Evolutionary conservation across 1,140 invertebrate genomes (phyloP).

Genomic region (Rhizoglyphus robini): DNA sequence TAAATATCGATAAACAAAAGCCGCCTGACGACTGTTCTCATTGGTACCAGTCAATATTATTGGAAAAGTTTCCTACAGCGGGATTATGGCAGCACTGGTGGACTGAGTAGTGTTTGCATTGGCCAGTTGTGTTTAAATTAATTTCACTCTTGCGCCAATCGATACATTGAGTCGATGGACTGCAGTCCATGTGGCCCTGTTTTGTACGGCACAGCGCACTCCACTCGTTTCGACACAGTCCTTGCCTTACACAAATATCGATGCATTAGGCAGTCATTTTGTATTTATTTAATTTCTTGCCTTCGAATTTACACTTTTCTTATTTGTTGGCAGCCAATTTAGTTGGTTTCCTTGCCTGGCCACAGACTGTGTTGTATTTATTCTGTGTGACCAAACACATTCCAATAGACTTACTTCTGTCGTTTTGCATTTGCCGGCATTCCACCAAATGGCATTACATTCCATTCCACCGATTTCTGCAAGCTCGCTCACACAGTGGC

Average conservation of each 20-base stretch:
- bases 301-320: constrained; percentile 11
- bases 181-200: too few relatives aligned
- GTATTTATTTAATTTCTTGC: constrained; percentile 8
- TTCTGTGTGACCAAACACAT: constrained; percentile 10
- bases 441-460: too few relatives aligned
- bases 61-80: too few relatives aligned
- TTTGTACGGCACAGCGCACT: too few relatives aligned
- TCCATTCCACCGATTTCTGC: background rate
- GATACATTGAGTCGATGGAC: background rate
- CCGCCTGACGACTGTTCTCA: background rate
- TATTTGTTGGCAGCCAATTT: constrained; percentile 14
- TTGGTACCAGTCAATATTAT: background rate
- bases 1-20: constrained; percentile 13
- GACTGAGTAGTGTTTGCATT: background rate
- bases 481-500: background rate
- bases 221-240: too few relatives aligned
- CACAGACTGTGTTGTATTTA: background rate
- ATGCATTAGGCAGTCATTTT: constrained; percentile 13
- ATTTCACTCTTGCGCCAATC: constrained; percentile 2
- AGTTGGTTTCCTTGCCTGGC: background rate
- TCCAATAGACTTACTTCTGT: background rate
- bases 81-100: background rate
- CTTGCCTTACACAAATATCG: background rate
- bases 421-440: background rate
- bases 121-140: constrained; percentile 8